These are phyloP conservation scores for Lasioglossum baleicum DNA, from an alignment of 1,140 invertebrate species.

Conservation along the genomic window DNA sequence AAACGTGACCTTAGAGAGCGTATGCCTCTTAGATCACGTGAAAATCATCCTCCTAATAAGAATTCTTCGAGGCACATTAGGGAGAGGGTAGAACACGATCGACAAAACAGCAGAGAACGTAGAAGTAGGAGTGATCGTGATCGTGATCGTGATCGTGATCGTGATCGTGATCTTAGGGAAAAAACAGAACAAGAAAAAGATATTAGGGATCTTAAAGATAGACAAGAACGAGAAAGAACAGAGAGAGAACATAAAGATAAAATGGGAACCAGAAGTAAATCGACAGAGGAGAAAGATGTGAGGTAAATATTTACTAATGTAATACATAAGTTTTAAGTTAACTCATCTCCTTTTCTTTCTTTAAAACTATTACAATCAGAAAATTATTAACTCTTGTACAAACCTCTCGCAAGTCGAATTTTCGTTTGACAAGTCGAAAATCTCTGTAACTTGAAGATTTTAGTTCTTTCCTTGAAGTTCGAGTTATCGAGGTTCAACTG, in stretches of 20 bases:
- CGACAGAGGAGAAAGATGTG: constrained; percentile 72
- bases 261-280: constrained; percentile 63
- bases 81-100: constrained; percentile 65
- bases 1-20: constrained; percentile 69
- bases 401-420: too few relatives aligned
- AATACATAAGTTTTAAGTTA: constrained; percentile 4
- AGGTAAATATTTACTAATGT: constrained; percentile 53
- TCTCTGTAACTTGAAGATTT: too few relatives aligned
- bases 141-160: not conserved
- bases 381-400: too few relatives aligned
- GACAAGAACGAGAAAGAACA: constrained; percentile 57
- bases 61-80: constrained; percentile 70
- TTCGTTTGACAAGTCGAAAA: too few relatives aligned
- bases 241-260: constrained; percentile 65
- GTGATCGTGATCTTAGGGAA: constrained; percentile 57
- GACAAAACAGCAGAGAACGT: constrained; percentile 61
- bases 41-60: constrained; percentile 76
- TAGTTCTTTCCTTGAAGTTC: too few relatives aligned
- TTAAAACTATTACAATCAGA: too few relatives aligned
- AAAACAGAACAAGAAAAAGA: constrained; percentile 69
- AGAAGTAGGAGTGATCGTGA: constrained; percentile 61
- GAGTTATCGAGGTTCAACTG: too few relatives aligned
- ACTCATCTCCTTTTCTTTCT: too few relatives aligned
- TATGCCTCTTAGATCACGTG: constrained; percentile 74
- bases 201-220: constrained; percentile 69